Evolutionary conservation across 1,140 invertebrate species (phyloP).

Genomic region (Trachelipus rathkii): DNA sequence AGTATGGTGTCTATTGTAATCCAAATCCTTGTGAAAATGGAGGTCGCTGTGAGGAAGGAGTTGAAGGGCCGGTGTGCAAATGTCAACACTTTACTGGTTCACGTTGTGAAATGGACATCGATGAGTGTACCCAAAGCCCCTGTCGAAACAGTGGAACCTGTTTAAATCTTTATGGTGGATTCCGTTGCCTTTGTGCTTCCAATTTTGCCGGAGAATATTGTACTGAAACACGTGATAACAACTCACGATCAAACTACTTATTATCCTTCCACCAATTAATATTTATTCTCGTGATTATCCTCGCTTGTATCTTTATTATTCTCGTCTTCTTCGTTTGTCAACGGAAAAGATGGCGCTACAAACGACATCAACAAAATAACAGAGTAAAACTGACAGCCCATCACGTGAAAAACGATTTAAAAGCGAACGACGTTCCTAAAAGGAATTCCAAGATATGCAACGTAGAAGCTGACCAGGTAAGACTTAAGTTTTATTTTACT

Average conservation of each 20-base stretch:
- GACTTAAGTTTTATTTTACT: slow-evolving; percentile 7
- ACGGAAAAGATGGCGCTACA: slow-evolving; percentile 34
- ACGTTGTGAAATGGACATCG: slow-evolving; percentile 49
- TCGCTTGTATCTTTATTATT: slow-evolving; percentile 39
- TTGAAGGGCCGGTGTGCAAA: slow-evolving; percentile 49
- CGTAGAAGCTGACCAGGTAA: slow-evolving; percentile 45
- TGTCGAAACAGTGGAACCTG: slow-evolving; percentile 67
- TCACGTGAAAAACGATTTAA: slow-evolving; percentile 44
- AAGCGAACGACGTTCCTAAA: slow-evolving; percentile 37
- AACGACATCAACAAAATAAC: slow-evolving; percentile 42
- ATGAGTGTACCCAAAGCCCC: slow-evolving; percentile 49
- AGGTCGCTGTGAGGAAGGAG: slow-evolving; percentile 54
- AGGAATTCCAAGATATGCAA: slow-evolving; percentile 46
- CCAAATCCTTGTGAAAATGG: slow-evolving; percentile 56
- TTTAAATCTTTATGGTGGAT: slow-evolving; percentile 75
- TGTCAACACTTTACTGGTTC: slow-evolving; percentile 50
- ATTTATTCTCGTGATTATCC: slow-evolving; percentile 36
- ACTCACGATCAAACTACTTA: slow-evolving; percentile 31
- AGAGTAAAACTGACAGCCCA: slow-evolving; percentile 40
- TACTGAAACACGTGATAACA: slow-evolving; percentile 26
- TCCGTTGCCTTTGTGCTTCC: slow-evolving; percentile 65
- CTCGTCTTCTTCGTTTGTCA: slow-evolving; percentile 39
- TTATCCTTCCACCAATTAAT: slow-evolving; percentile 34
- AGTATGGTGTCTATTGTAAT: slow-evolving; percentile 53
- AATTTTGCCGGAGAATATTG: slow-evolving; percentile 74